Conservation (phyloP, 2,113 vertebrate genomes). For the Pseudorasbora parva region DNA sequence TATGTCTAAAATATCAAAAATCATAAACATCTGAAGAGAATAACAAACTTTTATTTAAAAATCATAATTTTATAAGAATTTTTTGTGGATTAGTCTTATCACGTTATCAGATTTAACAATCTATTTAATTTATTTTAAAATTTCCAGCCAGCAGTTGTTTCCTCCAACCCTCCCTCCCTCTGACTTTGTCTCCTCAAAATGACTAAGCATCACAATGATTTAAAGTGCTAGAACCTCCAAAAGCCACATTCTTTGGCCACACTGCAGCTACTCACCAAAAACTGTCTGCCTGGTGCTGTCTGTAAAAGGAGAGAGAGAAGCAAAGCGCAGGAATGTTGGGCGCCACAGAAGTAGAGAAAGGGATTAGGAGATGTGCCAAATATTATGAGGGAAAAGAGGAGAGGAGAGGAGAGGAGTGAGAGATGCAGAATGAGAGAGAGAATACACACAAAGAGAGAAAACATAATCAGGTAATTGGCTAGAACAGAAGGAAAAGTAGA, state of each 20-base stretch:
- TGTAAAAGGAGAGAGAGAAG: constrained; percentile 83
- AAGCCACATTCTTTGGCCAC: constrained; percentile 59
- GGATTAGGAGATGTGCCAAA: constrained; percentile 55
- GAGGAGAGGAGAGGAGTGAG: neutral
- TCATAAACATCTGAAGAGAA: neutral
- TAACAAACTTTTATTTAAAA: neutral
- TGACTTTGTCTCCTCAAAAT: constrained; percentile 36
- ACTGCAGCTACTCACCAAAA: constrained; percentile 83
- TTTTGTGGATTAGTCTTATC: neutral
- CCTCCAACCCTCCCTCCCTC: neutral
- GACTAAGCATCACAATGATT: constrained; percentile 52
- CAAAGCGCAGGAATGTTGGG: constrained; percentile 71
- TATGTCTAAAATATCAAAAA: neutral
- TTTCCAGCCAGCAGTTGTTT: neutral
- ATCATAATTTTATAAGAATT: no score
- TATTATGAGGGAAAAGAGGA: constrained; percentile 45
- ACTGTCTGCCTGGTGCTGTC: constrained; percentile 80
- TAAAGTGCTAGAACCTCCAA: constrained; percentile 51
- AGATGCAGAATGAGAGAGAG: neutral
- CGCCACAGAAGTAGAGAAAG: constrained; percentile 52
- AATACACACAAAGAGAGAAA: neutral
- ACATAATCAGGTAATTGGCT: neutral
- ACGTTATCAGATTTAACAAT: neutral
- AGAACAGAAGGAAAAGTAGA: neutral
- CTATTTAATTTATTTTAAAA: constrained; percentile 2